Evolutionary conservation across 2,113 vertebrate genomes (phyloP).

Genomic region (Tetraodon nigroviridis): DNA sequence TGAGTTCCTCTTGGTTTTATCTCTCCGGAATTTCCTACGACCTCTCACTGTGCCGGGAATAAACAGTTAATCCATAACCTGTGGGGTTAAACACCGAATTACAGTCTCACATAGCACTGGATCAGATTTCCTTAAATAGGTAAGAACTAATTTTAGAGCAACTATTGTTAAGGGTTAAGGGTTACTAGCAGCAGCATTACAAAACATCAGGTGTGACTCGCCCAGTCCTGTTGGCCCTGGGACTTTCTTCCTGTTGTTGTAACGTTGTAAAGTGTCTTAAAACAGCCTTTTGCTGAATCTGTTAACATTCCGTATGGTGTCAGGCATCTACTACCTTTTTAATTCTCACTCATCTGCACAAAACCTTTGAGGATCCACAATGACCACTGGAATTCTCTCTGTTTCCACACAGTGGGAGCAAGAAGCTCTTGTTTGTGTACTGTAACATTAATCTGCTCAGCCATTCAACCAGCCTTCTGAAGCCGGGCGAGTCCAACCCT

Average conservation of each 20-base stretch:
- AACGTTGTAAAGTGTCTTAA: slow-evolving; percentile 66
- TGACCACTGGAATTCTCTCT: slow-evolving; percentile 69
- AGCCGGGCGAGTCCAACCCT: slow-evolving; percentile 39
- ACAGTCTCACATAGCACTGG: neutral
- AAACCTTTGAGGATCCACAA: slow-evolving; percentile 55
- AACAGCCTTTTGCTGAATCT: slow-evolving; percentile 64
- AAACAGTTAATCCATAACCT: slow-evolving; percentile 14
- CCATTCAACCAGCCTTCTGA: slow-evolving; percentile 60
- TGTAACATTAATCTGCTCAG: slow-evolving; percentile 66
- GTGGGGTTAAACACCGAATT: slow-evolving; percentile 14
- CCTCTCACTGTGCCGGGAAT: slow-evolving; percentile 25
- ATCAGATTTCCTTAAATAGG: slow-evolving; percentile 4
- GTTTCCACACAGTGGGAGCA: slow-evolving; percentile 56
- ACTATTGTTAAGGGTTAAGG: slow-evolving; percentile 3
- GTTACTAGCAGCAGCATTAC: slow-evolving; percentile 61
- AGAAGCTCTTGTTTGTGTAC: slow-evolving; percentile 64
- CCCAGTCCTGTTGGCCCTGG: slow-evolving; percentile 39
- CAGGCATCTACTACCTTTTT: slow-evolving; percentile 46
- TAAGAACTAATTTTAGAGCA: slow-evolving; percentile 12
- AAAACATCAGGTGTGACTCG: slow-evolving; percentile 60
- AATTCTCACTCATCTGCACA: slow-evolving; percentile 55
- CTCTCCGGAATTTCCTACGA: slow-evolving; percentile 16
- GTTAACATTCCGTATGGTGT: slow-evolving; percentile 51
- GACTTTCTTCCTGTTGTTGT: slow-evolving; percentile 42
- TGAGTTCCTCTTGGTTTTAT: slow-evolving; percentile 5